Evolutionary conservation across 2,113 vertebrate species (phyloP).

Genomic region (Pollachius pollachius): DNA sequence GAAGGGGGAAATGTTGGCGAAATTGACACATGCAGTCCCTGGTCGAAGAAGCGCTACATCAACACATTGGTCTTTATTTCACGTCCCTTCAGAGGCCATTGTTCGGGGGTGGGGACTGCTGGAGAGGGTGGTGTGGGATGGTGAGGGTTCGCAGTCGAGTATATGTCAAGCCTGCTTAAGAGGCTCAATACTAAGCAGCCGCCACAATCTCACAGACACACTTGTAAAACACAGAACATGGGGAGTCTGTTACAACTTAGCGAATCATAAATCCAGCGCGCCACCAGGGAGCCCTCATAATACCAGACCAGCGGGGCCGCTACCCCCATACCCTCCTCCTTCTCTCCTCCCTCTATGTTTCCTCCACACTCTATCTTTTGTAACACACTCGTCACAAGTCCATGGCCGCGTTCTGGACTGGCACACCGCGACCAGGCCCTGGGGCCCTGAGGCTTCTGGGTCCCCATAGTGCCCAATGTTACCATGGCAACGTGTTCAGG

Average conservation of each 20-base stretch:
- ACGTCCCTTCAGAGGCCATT: constrained; percentile 40
- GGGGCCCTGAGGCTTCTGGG: too few relatives aligned
- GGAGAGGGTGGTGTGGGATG: not conserved
- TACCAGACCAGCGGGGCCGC: constrained; percentile 32
- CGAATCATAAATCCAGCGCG: constrained; percentile 56
- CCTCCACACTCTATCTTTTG: too few relatives aligned
- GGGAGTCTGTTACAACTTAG: constrained; percentile 32
- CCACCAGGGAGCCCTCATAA: constrained; percentile 65
- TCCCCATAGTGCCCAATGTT: too few relatives aligned
- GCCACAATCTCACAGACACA: constrained; percentile 50
- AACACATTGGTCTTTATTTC: constrained; percentile 59
- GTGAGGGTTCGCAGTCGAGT: not conserved
- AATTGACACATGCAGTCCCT: not conserved
- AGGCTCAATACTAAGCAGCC: constrained; percentile 46
- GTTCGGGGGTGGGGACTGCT: constrained; percentile 26
- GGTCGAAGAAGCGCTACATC: constrained; percentile 45
- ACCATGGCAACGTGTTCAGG: too few relatives aligned
- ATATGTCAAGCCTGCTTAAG: constrained; percentile 55
- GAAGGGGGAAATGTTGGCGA: constrained; percentile 19
- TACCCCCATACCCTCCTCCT: not conserved
- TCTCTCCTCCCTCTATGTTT: constrained; percentile 15
- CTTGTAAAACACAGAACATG: constrained; percentile 51
- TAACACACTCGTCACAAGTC: too few relatives aligned
- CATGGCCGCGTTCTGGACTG: too few relatives aligned
- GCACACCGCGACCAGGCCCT: too few relatives aligned